phyloP scores from a whole-genome alignment of 2,888 invertebrate genomes.

The Parascotia fuliginaria region DNA sequence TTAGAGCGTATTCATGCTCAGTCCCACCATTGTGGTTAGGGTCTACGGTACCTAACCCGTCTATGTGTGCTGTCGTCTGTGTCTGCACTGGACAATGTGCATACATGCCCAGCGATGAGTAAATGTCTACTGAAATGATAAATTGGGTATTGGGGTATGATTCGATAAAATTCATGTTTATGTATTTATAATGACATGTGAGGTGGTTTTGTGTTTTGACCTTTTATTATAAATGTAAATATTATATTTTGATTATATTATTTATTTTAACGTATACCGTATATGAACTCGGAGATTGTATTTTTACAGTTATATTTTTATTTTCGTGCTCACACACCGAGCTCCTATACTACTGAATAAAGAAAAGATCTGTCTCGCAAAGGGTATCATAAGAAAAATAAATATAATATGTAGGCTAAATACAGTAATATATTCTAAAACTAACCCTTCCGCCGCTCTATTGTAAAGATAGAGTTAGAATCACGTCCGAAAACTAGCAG shows the following conservation, averaged over 20 bases:
- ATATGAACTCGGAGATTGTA: too few relatives aligned
- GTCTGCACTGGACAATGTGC: constrained; percentile 59
- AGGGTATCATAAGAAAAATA: too few relatives aligned
- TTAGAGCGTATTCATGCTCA: constrained; percentile 81
- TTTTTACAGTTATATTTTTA: too few relatives aligned
- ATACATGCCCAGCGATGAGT: constrained; percentile 42
- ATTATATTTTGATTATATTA: too few relatives aligned
- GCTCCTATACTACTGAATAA: too few relatives aligned
- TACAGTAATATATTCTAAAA: too few relatives aligned
- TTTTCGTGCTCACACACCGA: too few relatives aligned
- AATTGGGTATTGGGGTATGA: constrained; percentile 37
- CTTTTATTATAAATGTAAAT: background rate
- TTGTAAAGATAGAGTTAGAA: constrained; percentile 16
- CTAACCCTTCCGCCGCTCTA: too few relatives aligned
- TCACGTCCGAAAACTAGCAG: constrained; percentile 61
- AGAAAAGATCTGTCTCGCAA: too few relatives aligned
- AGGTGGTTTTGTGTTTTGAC: constrained; percentile 5
- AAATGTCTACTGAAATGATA: constrained; percentile 47
- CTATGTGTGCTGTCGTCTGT: constrained; percentile 22
- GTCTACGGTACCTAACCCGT: constrained; percentile 42
- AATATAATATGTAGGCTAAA: too few relatives aligned
- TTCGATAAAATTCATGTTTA: constrained; percentile 36
- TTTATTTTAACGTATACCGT: too few relatives aligned
- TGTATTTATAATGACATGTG: constrained; percentile 27
- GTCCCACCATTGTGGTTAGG: constrained; percentile 77